These are phyloP conservation scores for Phthorimaea operculella DNA, from an alignment of 1,140 invertebrate genomes.

Conservation along the genomic window DNA sequence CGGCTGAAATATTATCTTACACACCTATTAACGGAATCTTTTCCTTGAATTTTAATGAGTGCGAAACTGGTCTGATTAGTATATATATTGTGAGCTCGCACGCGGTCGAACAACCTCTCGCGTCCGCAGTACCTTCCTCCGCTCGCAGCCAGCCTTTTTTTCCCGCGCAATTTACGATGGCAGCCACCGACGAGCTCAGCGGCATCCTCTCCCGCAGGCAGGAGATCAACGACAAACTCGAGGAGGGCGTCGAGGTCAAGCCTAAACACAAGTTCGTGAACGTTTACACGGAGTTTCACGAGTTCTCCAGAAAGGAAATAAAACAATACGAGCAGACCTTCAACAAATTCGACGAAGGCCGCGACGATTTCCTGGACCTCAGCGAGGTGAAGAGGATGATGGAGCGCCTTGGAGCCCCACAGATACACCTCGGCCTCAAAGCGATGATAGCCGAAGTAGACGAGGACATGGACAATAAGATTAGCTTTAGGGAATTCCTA, in stretches of 20 bases:
- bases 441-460: conserved; percentile 95
- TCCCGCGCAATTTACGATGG: conserved; percentile 64
- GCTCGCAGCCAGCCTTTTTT: conserved; percentile 18
- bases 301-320: conserved; percentile 91
- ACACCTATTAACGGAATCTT: too few relatives aligned
- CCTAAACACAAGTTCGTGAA: conserved; percentile 86
- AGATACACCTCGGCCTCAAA: conserved; percentile 93
- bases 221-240: conserved; percentile 88
- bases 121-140: conserved; percentile 18
- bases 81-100: conserved; percentile 41
- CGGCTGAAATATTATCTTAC: too few relatives aligned
- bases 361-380: conserved; percentile 89
- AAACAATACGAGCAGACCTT: conserved; percentile 93
- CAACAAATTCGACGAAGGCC: conserved; percentile 90
- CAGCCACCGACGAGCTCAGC: conserved; percentile 83
- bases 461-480: conserved; percentile 88
- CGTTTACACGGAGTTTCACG: conserved; percentile 93
- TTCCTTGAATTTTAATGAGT: too few relatives aligned
- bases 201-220: conserved; percentile 84
- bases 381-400: conserved; percentile 94
- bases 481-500: conserved; percentile 93
- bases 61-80: too few relatives aligned
- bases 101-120: conserved; percentile 20
- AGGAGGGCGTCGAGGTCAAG: conserved; percentile 81
- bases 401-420: conserved; percentile 94